Evolutionary conservation across 2,113 vertebrate species (phyloP), one percentile per base, ranked within the genome.

Genomic region (Mola mola): DNA sequence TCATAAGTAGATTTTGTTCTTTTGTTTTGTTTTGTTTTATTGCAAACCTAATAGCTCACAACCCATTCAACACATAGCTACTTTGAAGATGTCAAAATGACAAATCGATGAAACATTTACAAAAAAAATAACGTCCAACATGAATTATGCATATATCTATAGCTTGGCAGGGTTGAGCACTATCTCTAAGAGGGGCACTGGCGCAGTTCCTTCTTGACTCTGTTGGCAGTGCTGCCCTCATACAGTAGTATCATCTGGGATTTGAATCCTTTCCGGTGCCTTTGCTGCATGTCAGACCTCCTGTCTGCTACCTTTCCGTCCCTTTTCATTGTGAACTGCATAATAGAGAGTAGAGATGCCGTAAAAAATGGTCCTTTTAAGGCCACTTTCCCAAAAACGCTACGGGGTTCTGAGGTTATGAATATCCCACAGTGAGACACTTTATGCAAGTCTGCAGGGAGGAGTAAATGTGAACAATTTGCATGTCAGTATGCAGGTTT

Each of bases 351-450:
- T 38, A 46, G 40, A 50, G 66, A 70, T 58, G 52, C 16, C 65
- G 60, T 78, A 47, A 64, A 47, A 64, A 56, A 64, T 21, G 8
- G n/a, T 56, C 42, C 58, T 68, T 66, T 41, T 82, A 77, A 63
- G 37, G 56, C 19, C 51, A 73, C 12, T 59, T 44, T 62, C 20
- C 16, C 21, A 57, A 58, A 68, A 70, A 58, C 31, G 69, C 70
- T 37, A 20, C 6, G 50, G 37, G 40, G 52, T 24, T 65, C 52
- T 51, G 33, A 49, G 42, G 55, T 16, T 31, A 62, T 31, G 34
- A 65, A 61, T 58, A 16, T 65, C 40, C 15, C 17, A 6, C 17
- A 12, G 21, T 46, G 22, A 31, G 19, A 56, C 22, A 8, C 50
- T 61, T 49, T 64, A 36, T 66, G 38, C 29, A 33, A n/a, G 7